Percentiles rank a stretch among this genome's conserved stretches.
These are phyloP conservation scores for Trematocara unimaculatum DNA, from an alignment of 2,113 vertebrate genomes.

Conservation along the genomic window DNA sequence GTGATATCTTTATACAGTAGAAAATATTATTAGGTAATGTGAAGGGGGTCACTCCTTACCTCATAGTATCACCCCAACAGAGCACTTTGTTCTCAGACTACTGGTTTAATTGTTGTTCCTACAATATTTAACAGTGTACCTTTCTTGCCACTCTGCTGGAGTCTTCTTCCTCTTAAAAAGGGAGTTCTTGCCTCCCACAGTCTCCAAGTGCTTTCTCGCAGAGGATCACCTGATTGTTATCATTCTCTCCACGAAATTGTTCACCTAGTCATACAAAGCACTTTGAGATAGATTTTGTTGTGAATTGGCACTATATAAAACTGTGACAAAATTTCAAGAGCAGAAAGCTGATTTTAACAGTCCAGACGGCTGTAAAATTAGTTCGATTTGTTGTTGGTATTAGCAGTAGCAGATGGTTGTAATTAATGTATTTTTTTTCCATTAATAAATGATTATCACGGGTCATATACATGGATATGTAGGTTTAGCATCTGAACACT, in stretches of 20 bases:
- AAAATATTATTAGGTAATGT: not conserved
- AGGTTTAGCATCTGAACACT: not conserved
- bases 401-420: not conserved
- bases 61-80: not conserved
- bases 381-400: not conserved
- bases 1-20: not conserved
- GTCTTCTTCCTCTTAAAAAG: not conserved
- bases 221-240: not conserved
- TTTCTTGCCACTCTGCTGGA: not conserved
- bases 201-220: not conserved
- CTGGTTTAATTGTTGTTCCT: not conserved
- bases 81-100: not conserved
- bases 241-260: not conserved
- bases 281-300: not conserved
- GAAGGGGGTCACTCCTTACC: not conserved
- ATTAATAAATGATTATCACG: not conserved
- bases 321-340: not conserved
- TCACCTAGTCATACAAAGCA: not conserved
- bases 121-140: not conserved
- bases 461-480: not conserved
- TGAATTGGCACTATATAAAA: not conserved
- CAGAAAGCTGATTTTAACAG: not conserved
- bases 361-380: not conserved
- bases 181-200: not conserved
- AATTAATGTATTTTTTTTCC: not conserved